Percentiles rank a stretch among this genome's conserved stretches.
Conservation (phyloP, 2,888 invertebrate genomes). For the Cordilura impudica region DNA sequence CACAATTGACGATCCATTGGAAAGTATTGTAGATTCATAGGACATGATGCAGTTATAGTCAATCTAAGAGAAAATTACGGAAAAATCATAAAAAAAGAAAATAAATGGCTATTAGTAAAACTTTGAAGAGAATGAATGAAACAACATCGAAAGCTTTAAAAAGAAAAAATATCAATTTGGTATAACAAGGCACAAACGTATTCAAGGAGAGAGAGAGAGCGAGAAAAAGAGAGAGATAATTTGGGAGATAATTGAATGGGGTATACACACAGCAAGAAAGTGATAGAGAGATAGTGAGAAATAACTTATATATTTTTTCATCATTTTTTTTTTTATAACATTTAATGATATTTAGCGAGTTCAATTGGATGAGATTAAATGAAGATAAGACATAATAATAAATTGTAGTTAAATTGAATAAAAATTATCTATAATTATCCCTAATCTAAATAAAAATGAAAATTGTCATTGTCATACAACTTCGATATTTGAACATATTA, state of each 20-base stretch:
- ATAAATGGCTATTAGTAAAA: slow-evolving; percentile 16
- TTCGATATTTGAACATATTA: too few species aligned
- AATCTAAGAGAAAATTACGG: slow-evolving; percentile 77
- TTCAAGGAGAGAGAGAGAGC: neutral
- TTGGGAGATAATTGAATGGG: neutral
- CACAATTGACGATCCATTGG: slow-evolving; percentile 97
- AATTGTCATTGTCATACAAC: neutral
- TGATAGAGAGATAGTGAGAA: neutral
- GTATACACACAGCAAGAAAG: neutral
- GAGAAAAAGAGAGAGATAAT: neutral
- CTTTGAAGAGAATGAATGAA: neutral
- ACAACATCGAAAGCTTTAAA: slow-evolving; percentile 33
- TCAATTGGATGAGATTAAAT: slow-evolving; percentile 73
- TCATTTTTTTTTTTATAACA: neutral
- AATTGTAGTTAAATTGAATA: slow-evolving; percentile 16
- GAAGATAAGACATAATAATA: too few species aligned
- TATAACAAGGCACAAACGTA: slow-evolving; percentile 1
- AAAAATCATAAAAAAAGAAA: slow-evolving; percentile 7
- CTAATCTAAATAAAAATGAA: neutral
- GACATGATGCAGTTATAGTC: slow-evolving; percentile 96
- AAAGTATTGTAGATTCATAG: slow-evolving; percentile 97
- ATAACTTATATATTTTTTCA: neutral
- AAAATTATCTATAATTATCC: neutral
- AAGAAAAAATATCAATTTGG: neutral
- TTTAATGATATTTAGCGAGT: slow-evolving; percentile 70